These are phyloP conservation scores for Erethizon dorsatum DNA, from an alignment of 2,797 vertebrate genomes.

Conservation along the genomic window DNA sequence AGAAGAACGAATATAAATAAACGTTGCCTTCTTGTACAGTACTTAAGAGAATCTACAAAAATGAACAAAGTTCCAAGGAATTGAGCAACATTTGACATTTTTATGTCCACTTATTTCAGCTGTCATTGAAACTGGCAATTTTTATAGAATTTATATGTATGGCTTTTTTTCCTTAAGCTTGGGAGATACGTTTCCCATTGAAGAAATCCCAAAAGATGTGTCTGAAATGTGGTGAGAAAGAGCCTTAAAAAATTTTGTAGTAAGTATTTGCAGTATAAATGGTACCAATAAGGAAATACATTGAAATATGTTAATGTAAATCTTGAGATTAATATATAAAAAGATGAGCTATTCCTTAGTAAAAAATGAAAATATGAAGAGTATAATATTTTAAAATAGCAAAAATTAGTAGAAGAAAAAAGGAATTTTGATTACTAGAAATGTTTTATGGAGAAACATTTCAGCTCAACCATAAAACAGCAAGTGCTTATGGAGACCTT, in stretches of 20 bases:
- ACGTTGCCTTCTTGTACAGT: background rate
- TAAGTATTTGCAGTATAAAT: background rate
- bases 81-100: conserved; percentile 22
- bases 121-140: conserved; percentile 46
- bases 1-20: conserved; percentile 41
- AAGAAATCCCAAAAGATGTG: conserved; percentile 21
- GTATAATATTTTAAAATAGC: background rate
- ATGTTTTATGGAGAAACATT: background rate
- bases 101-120: conserved; percentile 39
- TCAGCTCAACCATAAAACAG: background rate
- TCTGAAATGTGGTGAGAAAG: background rate
- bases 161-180: conserved; percentile 8
- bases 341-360: background rate
- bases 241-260: background rate
- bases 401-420: background rate
- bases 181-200: background rate
- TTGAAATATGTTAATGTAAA: background rate
- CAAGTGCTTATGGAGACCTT: background rate
- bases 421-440: background rate
- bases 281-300: background rate
- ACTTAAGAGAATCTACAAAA: conserved; percentile 15
- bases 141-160: conserved; percentile 57
- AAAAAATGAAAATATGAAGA: background rate
- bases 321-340: conserved; percentile 15
- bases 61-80: conserved; percentile 43